phyloP scores from a whole-genome alignment of 2,888 invertebrate genomes.

The Drosophila kokeensis region DNA sequence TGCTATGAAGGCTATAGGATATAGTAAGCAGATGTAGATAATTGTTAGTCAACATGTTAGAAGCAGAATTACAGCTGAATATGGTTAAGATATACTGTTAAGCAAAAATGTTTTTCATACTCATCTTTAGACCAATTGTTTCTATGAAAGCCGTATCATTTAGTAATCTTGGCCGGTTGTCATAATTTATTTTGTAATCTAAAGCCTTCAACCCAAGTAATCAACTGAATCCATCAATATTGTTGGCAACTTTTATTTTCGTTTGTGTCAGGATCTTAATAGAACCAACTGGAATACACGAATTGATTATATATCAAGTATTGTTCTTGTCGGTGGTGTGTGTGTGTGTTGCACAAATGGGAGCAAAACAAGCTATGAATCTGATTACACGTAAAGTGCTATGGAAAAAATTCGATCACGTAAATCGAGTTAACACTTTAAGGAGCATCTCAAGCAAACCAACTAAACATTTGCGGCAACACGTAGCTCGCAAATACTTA shows the following conservation, averaged over 20 bases:
- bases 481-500: slow-evolving; percentile 29
- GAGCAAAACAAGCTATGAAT: slow-evolving; percentile 52
- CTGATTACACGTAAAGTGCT: slow-evolving; percentile 47
- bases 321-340: slow-evolving; percentile 10
- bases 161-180: no score
- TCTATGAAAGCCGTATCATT: no score
- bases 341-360: neutral
- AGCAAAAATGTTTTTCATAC: no score
- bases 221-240: neutral
- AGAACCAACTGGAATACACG: neutral
- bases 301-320: slow-evolving; percentile 12
- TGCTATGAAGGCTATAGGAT: neutral
- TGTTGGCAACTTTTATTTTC: neutral
- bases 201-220: neutral
- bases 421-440: slow-evolving; percentile 75
- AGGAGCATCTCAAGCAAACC: slow-evolving; percentile 21
- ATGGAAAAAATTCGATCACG: slow-evolving; percentile 68
- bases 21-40: neutral
- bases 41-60: neutral
- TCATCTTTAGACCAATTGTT: no score
- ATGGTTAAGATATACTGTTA: no score
- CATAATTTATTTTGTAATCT: no score
- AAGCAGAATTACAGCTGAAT: no score
- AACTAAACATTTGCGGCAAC: slow-evolving; percentile 51
- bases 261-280: neutral